Evolutionary conservation across 2,797 vertebrate genomes (phyloP), one percentile per base, ranked within the genome.

Genomic region (Periophthalmus magnuspinnatus): DNA sequence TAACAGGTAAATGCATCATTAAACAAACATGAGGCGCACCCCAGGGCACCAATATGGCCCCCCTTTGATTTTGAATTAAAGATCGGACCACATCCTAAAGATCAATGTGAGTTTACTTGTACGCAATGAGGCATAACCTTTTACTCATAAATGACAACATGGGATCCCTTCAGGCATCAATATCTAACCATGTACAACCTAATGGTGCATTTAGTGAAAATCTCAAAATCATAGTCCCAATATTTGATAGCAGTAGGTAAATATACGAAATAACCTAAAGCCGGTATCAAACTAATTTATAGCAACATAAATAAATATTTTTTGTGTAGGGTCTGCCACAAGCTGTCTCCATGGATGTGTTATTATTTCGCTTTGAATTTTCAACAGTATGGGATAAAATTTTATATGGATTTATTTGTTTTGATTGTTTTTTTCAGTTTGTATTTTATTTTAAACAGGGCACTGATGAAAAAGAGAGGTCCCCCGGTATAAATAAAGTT

Each of bases 1-100:
- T 83, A 74, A 71, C 56, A 67, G 69, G 67, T 58, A 68, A 41
- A 72, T 77, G 78, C 82, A 79, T 78, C 81, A 78, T 79, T 81
- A 34, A 22, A 32, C 76, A 76, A 67, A 78, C 78, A 77, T 79
- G 68, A 82, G 65, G 11, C 14, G 64, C 67, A 68, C 38, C 59
- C 10, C 59, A 61, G 34, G 59, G 59, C 34, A 21, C 34, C 10
- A 11, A 24, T 4, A 47, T 28, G 38, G 21, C 13, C 24, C 59
- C 36, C 13, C 21, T 45, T 45, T 47, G 61, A 63, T 63, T 63
- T 22, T 63, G 36, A 14, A 47, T 45, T 22, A 47, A 41, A 13
- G 13, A 24, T 47, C 2, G n/a, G 22, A 24, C 2, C 22, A 63
- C 36, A 61, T 10, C 3, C 38, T 24, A 24, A 63, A 22, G 61